A percentile compares a stretch with the other conserved stretches of the same genome.
phyloP scores from a whole-genome alignment of 2,888 invertebrate genomes.

The Unio delphinus region DNA sequence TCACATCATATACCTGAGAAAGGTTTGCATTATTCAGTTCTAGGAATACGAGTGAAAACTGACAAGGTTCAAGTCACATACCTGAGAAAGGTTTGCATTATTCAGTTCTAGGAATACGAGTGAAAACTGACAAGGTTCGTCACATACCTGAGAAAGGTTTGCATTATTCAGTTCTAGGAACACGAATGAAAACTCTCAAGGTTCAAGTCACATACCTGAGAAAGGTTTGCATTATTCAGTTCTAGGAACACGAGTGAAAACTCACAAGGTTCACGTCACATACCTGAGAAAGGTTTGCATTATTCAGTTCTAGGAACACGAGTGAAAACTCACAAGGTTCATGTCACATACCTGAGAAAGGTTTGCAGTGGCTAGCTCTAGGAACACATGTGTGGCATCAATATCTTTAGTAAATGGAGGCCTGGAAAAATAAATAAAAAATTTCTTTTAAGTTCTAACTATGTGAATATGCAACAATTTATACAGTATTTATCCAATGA shows the following conservation, averaged over 20 bases:
- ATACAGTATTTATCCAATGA: background rate
- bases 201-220: too few species aligned
- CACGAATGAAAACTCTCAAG: background rate
- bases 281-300: too few species aligned
- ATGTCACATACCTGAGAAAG: constrained; percentile 45
- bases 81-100: too few species aligned
- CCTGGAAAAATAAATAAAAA: constrained; percentile 27
- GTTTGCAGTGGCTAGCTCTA: constrained; percentile 75
- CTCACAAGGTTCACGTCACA: background rate
- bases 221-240: too few species aligned
- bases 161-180: too few species aligned
- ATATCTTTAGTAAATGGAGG: constrained; percentile 76
- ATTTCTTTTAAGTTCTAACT: background rate
- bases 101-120: too few species aligned
- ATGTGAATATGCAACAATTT: background rate
- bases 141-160: too few species aligned
- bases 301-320: too few species aligned
- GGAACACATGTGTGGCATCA: constrained; percentile 81
- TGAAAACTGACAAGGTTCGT: background rate
- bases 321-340: background rate
- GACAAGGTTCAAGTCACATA: too few species aligned
- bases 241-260: background rate
- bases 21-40: constrained; percentile 73
- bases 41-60: constrained; percentile 79
- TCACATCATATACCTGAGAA: constrained; percentile 37